A percentile compares a stretch with the other conserved stretches of the same genome.
Conservation (phyloP, 2,888 invertebrate species). For the Xiphydria camelus region DNA sequence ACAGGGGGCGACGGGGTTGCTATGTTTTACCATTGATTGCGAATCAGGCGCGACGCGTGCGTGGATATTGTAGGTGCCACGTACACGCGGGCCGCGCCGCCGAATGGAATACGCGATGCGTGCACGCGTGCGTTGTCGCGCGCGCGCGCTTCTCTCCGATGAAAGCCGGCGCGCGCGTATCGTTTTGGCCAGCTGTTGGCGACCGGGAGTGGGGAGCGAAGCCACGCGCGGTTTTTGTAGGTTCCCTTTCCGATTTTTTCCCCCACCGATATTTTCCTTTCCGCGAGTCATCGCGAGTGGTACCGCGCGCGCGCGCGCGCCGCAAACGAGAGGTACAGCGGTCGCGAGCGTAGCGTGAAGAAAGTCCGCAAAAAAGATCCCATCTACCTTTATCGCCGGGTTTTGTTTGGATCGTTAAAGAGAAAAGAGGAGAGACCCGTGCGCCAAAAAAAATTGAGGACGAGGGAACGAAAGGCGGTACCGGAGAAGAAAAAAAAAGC, state of each 20-base stretch:
- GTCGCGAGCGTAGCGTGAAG: too few relatives aligned
- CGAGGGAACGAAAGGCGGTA: background rate
- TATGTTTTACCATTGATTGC: slow-evolving; percentile 41
- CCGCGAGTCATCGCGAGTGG: background rate
- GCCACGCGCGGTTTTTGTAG: too few relatives aligned
- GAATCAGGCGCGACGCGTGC: slow-evolving; percentile 36
- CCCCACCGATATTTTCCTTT: background rate
- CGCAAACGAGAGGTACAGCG: too few relatives aligned
- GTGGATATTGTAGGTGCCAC: slow-evolving; percentile 33
- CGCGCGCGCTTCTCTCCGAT: background rate
- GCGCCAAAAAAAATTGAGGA: slow-evolving; percentile 10
- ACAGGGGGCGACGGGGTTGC: slow-evolving; percentile 6
- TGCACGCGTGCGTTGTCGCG: slow-evolving; percentile 3
- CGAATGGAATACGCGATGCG: too few relatives aligned
- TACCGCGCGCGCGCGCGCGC: background rate
- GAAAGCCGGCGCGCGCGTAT: slow-evolving; percentile 16
- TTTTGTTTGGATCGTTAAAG: too few relatives aligned
- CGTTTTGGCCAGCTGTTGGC: background rate
- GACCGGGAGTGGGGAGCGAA: too few relatives aligned
- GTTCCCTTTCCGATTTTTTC: background rate
- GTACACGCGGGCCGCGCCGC: too few relatives aligned
- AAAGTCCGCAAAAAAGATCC: too few relatives aligned
- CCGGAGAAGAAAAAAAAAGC: background rate
- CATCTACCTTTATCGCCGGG: too few relatives aligned
- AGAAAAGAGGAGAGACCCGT: slow-evolving; percentile 7